A percentile compares a stretch with the other conserved stretches of the same genome.
phyloP scores from a whole-genome alignment of 2,888 invertebrate genomes.

The Stratiomys singularior region DNA sequence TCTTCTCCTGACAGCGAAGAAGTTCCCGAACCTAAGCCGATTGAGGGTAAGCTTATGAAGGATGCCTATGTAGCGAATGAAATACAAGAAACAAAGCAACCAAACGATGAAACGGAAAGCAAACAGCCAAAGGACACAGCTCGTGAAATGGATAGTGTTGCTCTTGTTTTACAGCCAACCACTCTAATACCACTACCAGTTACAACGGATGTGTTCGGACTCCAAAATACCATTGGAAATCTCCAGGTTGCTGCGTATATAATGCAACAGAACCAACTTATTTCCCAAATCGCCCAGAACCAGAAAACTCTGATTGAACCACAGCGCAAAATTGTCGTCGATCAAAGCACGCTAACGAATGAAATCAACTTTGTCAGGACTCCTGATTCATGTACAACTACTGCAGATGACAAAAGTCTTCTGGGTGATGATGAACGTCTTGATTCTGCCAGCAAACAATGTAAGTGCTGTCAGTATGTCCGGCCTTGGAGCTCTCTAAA shows the following conservation, averaged over 20 bases:
- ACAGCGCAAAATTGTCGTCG: constrained; percentile 14
- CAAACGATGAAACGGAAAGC: constrained; percentile 40
- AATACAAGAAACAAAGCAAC: constrained; percentile 18
- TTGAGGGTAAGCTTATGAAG: background rate
- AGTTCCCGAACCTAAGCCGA: constrained; percentile 47
- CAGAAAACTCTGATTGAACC: constrained; percentile 15
- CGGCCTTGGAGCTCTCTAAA: background rate
- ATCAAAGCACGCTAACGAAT: constrained; percentile 29
- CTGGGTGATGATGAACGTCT: background rate
- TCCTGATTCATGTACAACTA: constrained; percentile 9
- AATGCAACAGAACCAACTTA: constrained; percentile 61
- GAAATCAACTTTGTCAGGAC: background rate
- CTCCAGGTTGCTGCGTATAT: constrained; percentile 64
- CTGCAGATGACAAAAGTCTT: background rate
- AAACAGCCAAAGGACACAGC: constrained; percentile 46
- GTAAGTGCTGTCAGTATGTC: constrained; percentile 27
- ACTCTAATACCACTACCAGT: constrained; percentile 64
- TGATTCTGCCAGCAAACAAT: background rate
- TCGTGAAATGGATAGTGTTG: constrained; percentile 59
- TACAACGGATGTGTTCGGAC: constrained; percentile 62
- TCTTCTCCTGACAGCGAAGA: background rate
- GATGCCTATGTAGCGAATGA: background rate
- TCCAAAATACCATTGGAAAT: constrained; percentile 63
- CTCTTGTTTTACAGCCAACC: constrained; percentile 64
- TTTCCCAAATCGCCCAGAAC: constrained; percentile 50